Evolutionary conservation across 2,113 vertebrate species (phyloP).

Genomic region (Rallus limicola): DNA sequence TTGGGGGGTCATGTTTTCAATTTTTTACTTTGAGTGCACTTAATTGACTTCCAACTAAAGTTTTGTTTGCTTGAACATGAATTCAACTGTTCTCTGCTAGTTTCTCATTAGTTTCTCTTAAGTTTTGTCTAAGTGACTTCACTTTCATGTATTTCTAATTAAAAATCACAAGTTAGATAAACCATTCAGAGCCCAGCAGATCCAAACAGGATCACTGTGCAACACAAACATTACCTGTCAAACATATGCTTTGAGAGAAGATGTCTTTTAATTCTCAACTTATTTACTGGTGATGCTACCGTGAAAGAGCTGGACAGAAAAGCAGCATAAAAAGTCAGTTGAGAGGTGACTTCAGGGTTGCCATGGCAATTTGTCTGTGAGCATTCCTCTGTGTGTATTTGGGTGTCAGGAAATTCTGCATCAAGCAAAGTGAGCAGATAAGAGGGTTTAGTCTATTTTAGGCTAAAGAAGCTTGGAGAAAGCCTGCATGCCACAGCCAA

Average conservation of each 20-base stretch:
- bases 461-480: conserved; percentile 7
- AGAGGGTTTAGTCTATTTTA: not conserved
- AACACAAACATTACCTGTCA: not conserved
- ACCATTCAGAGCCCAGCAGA: not conserved
- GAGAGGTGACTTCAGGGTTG: conserved; percentile 42
- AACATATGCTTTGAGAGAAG: not conserved
- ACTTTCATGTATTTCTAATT: not conserved
- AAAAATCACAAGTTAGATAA: not conserved
- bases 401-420: not conserved
- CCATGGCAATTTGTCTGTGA: conserved; percentile 49
- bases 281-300: not conserved
- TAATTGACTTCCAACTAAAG: not conserved
- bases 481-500: not conserved
- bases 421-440: not conserved
- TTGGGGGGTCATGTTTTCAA: not conserved
- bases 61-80: not conserved
- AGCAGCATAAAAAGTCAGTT: conserved; percentile 31
- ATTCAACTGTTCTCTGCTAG: not conserved
- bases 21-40: not conserved
- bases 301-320: not conserved
- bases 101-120: not conserved
- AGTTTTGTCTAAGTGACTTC: not conserved
- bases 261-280: not conserved
- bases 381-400: not conserved
- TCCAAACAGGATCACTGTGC: not conserved